Evolutionary conservation across 2,888 invertebrate genomes (phyloP), one percentile per base, ranked within the genome.

Genomic region (Aphodius sticticus): DNA sequence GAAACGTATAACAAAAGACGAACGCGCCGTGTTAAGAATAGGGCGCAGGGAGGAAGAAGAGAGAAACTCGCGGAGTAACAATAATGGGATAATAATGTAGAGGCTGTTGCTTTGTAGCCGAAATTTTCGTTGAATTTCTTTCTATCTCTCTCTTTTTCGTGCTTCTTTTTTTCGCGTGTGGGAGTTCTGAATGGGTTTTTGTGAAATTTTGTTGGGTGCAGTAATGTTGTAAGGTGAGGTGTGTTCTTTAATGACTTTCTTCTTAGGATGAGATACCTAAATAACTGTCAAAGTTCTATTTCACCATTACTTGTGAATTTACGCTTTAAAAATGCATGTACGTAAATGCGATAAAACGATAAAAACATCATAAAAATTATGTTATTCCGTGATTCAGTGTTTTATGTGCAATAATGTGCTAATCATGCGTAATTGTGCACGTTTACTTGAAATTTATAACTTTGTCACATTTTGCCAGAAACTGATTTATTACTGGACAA

Each of bases 1-100:
- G 53, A 53, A 53, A 53, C 53, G 53, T 53, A 53, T 53, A 53
- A 53, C 53, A 53, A 53, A 53, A 53, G 53, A 53, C 53, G 53
- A 53, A 53, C 53, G 38, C 38, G 53, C 9, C 7, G 6, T 5
- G 7, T 9, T 53, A 53, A 53, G 53, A 53, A 53, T 53, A 53
- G 53, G 6, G 53, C 53, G 1, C 53, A 1, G 53, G 53, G 53
- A 53, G 53, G 12, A 12, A 53, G 53, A 53, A 53, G 53, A 53
- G 9, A 12, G 53, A 53, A 53, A 12, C 26, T 26, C 26, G 26
- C 26, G 53, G 3, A 5, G 53, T 12, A 53, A 53, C 53, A 53
- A 53, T 53, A 53, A 53, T 53, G 53, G 53, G 53, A 53, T 53
- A 53, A 53, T 53, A 53, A 53, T 5, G 53, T 53, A 53, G 9